Conservation (phyloP, 37 sponge, comb jelly and placozoan genomes). For the Geodia barretti region DNA sequence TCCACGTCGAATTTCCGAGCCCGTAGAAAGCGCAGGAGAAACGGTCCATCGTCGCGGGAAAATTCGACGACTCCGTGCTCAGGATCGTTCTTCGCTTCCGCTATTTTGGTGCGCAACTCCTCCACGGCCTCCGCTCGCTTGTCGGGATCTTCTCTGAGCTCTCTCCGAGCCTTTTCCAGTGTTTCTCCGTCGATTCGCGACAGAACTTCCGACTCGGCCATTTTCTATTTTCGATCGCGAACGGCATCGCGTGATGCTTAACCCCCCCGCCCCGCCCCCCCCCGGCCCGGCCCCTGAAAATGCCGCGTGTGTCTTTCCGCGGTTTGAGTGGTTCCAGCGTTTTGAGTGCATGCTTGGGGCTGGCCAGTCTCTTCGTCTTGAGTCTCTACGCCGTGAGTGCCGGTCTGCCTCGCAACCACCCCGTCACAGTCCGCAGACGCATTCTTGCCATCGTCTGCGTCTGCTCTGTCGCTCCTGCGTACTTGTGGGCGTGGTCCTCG, state of each 20-base stretch:
- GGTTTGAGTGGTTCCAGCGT: constrained; percentile 7
- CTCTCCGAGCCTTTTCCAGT: constrained; percentile 40
- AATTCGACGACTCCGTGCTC: constrained; percentile 15
- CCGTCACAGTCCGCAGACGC: constrained; percentile 47
- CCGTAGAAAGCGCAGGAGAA: constrained; percentile 61
- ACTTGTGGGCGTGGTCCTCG: constrained; percentile 17
- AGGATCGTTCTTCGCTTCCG: not conserved
- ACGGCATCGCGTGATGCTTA: too few species aligned
- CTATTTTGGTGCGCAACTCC: not conserved
- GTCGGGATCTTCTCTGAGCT: constrained; percentile 34
- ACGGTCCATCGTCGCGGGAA: constrained; percentile 45
- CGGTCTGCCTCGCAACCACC: constrained; percentile 48
- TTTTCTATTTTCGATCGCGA: too few species aligned
- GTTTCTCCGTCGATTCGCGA: constrained; percentile 27
- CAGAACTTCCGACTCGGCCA: constrained; percentile 11
- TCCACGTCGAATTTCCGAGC: constrained; percentile 66
- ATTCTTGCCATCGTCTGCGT: constrained; percentile 17
- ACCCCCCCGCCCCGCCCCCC: too few species aligned
- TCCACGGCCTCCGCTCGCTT: not conserved
- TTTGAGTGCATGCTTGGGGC: constrained; percentile 26
- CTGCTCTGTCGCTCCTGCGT: constrained; percentile 15
- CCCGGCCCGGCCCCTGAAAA: too few species aligned
- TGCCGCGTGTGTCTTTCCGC: constrained; percentile 16
- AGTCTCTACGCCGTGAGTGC: constrained; percentile 54
- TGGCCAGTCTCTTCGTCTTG: constrained; percentile 35